Base-by-base conservation (phyloP, 2,113 vertebrate genomes). In the Gavialis gangeticus region DNA sequence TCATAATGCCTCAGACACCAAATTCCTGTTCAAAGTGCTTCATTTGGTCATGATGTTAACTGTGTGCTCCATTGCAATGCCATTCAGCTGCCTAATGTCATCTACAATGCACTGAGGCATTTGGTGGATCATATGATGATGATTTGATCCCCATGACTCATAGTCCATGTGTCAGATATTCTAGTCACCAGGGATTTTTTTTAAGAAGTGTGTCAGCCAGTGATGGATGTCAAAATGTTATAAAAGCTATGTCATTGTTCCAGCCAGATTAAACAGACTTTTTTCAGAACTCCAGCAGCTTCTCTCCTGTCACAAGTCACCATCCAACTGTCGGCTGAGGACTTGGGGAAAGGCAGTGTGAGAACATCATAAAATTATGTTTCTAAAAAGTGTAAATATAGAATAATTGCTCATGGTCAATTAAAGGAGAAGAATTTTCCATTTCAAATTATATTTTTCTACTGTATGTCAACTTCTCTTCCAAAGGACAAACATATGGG, bases 191-290 rank as follows among this genome's bases (percentile, higher is more conserved):
- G 59, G 27, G 76, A 66, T 77, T 91, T 95, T 95, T 83, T 96
- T 79, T 88, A 71, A 94, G 88, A 28, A 28, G 64, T 84, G 89
- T 94, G 89, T 94, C 94, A 97, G 80, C 63, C 92, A 84, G 60
- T 89, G 88, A 96, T 30, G 37, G 89, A 93, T 95, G 95, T 97
- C 93, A 97, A 77, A 94, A 56, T 90, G 25, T 75, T 94, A 92
- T 81, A 95, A 97, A 89, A 92, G 82, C 57, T 80, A 24, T 94
- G 94, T 75, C 92, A 91, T 34, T 90, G 77, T 95, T 88, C 85
- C 84, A 88, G 71, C 18, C 75, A 85, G 79, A 73, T 95, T 83
- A 92, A 94, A 89, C 27, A 92, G 58, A 96, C 87, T 88, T 55
- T 77, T 97, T 96, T 96, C 87, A 57, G 57, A 95, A 78, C 92